A percentile compares a stretch with the other conserved stretches of the same genome.
Evolutionary conservation across 2,888 invertebrate genomes (phyloP).

Genomic region (Cataglyphis altisquamis): DNA sequence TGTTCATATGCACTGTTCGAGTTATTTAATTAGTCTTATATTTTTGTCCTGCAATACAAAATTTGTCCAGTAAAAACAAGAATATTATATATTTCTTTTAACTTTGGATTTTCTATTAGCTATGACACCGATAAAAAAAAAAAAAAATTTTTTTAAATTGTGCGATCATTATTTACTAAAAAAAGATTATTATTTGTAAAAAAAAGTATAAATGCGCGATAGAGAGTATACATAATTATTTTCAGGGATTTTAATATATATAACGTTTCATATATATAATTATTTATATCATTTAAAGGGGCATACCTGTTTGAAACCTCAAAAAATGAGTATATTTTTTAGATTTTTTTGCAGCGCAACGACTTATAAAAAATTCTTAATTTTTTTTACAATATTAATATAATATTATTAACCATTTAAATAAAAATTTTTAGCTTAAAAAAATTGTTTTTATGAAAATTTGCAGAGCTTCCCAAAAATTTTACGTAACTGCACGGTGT

Average conservation of each 20-base stretch:
- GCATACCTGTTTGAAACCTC: no score
- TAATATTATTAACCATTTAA: no score
- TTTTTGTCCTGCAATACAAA: not conserved
- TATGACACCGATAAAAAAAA: not conserved
- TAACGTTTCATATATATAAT: no score
- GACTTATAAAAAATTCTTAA: no score
- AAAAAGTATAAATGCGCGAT: not conserved
- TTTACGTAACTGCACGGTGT: no score
- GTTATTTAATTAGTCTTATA: not conserved
- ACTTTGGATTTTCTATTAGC: not conserved
- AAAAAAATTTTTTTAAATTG: not conserved
- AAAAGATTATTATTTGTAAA: not conserved
- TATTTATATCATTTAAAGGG: no score
- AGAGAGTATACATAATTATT: not conserved
- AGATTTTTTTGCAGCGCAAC: no score
- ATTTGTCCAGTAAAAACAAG: not conserved
- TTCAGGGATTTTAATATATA: not conserved
- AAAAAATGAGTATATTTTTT: no score
- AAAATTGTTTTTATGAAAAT: no score
- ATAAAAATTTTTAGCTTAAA: no score
- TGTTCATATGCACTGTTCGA: not conserved
- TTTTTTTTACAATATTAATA: no score
- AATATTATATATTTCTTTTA: not conserved
- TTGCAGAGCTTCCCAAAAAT: no score
- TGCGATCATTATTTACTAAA: not conserved